These are phyloP conservation scores for Neuroscelio doddi DNA, from an alignment of 2,888 invertebrate species.

Conservation along the genomic window DNA sequence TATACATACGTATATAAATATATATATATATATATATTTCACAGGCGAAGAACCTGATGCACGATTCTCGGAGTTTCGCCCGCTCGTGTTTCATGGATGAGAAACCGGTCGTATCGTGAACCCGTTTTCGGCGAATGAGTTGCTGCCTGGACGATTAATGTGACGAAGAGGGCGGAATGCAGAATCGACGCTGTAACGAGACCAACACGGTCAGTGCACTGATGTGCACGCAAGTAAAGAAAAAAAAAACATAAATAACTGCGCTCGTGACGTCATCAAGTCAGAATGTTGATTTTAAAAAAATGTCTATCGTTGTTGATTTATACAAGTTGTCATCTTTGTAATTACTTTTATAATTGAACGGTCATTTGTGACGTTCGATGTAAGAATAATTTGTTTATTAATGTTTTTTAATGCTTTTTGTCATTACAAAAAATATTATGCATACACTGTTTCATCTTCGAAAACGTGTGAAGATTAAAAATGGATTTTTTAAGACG, in stretches of 20 bases:
- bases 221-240: not conserved
- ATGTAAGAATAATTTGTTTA: too few relatives aligned
- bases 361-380: too few relatives aligned
- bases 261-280: conserved; percentile 6
- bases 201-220: conserved; percentile 42
- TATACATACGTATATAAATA: not conserved
- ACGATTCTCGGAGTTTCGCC: conserved; percentile 28
- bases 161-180: conserved; percentile 43
- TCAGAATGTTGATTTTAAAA: too few relatives aligned
- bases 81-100: conserved; percentile 48
- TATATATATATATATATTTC: conserved; percentile 1
- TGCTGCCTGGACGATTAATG: conserved; percentile 39
- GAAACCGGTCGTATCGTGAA: conserved; percentile 45
- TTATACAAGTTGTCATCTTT: too few relatives aligned
- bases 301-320: too few relatives aligned
- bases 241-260: conserved; percentile 8
- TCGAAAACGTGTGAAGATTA: too few relatives aligned
- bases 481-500: too few relatives aligned
- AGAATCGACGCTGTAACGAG: conserved; percentile 39
- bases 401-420: too few relatives aligned
- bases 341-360: too few relatives aligned
- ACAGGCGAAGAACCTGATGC: conserved; percentile 44
- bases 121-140: conserved; percentile 48
- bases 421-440: too few relatives aligned
- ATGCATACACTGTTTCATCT: too few relatives aligned